Percentiles rank a stretch among this genome's conserved stretches.
These are phyloP conservation scores for Danio choprae DNA, from an alignment of 2,797 vertebrate genomes.

Conservation along the genomic window DNA sequence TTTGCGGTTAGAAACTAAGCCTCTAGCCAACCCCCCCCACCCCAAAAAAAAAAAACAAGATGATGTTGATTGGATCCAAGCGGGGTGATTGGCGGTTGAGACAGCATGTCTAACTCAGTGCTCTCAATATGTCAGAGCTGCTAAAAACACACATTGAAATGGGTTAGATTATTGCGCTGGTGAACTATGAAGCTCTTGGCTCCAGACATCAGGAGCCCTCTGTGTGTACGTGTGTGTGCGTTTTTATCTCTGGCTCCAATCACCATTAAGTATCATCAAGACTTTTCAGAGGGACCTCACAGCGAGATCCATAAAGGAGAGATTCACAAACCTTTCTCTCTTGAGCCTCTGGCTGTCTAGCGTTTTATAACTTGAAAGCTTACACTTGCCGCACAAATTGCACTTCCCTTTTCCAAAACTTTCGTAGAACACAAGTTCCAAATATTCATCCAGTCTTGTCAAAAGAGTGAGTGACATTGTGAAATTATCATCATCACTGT, in stretches of 20 bases:
- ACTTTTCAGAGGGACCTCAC: slow-evolving; percentile 54
- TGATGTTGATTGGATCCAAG: slow-evolving; percentile 10
- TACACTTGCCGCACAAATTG: slow-evolving; percentile 17
- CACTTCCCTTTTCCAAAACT: slow-evolving; percentile 28
- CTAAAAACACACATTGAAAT: slow-evolving; percentile 30
- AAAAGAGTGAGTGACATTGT: slow-evolving; percentile 67
- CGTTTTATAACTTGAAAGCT: slow-evolving; percentile 1
- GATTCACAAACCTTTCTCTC: slow-evolving; percentile 39
- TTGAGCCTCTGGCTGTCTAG: slow-evolving; percentile 19
- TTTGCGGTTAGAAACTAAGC: slow-evolving; percentile 35
- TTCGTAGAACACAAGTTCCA: not conserved
- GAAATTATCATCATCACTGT: slow-evolving; percentile 71
- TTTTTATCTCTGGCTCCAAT: slow-evolving; percentile 58
- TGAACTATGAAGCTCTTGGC: slow-evolving; percentile 42
- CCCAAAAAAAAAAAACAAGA: slow-evolving; percentile 30
- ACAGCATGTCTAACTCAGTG: not conserved
- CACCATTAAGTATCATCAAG: slow-evolving; percentile 45
- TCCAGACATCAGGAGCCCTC: slow-evolving; percentile 39
- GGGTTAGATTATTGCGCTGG: slow-evolving; percentile 14
- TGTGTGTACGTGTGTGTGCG: slow-evolving; percentile 23
- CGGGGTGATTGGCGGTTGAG: slow-evolving; percentile 16
- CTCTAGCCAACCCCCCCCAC: slow-evolving; percentile 43
- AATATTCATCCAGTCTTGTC: slow-evolving; percentile 51
- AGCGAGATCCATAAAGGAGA: slow-evolving; percentile 55
- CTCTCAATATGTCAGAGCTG: slow-evolving; percentile 37